Conservation (phyloP, 1,140 invertebrate species). For the Nylanderia fulva region DNA sequence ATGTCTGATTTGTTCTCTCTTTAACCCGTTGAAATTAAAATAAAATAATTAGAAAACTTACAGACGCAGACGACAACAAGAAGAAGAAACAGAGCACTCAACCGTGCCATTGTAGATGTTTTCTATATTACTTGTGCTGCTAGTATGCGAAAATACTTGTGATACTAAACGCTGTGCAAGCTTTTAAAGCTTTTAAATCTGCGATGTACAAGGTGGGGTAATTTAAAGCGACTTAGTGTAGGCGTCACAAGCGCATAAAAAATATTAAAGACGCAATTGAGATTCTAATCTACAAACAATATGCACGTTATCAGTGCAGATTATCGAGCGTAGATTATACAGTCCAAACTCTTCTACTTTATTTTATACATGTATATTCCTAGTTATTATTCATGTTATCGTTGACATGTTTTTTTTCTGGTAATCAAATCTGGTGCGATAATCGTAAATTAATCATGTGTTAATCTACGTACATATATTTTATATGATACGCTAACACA, state of each 20-base stretch:
- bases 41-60: conserved; percentile 29
- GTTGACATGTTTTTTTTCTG: background rate
- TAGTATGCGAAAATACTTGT: background rate
- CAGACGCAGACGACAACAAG: background rate
- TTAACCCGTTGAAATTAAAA: too few species aligned
- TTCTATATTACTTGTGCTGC: background rate
- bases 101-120: conserved; percentile 17
- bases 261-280: too few species aligned
- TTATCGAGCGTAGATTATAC: too few species aligned
- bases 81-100: background rate
- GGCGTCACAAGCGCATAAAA: too few species aligned
- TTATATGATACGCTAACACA: background rate
- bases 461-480: background rate
- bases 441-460: conserved; percentile 1
- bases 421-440: background rate
- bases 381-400: background rate
- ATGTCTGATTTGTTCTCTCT: too few species aligned
- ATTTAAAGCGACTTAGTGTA: background rate
- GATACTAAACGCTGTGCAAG: background rate
- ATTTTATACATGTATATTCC: too few species aligned
- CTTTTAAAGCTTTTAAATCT: background rate
- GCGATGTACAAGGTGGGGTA: background rate
- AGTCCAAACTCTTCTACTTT: too few species aligned
- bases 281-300: too few species aligned
- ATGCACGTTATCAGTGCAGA: too few species aligned